Evolutionary conservation across 2,113 vertebrate species (phyloP).

Genomic region (Xyrauchen texanus): DNA sequence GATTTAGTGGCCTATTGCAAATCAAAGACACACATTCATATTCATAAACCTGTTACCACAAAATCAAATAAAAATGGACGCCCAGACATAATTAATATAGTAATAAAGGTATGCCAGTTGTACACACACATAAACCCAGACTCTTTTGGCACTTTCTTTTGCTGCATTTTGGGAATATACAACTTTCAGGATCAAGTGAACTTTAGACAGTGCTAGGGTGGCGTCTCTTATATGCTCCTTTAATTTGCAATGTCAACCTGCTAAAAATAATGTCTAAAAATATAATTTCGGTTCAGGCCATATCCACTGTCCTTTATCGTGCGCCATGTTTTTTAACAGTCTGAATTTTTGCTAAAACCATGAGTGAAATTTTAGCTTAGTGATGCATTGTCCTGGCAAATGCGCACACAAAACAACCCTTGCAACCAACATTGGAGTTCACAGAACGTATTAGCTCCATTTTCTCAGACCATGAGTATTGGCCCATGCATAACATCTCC

Average conservation of each 20-base stretch:
- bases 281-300: constrained; percentile 18
- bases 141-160: background rate
- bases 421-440: background rate
- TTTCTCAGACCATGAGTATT: too few relatives aligned
- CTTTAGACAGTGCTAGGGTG: constrained; percentile 12
- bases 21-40: background rate
- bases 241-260: constrained; percentile 33
- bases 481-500: too few relatives aligned
- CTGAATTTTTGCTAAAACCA: constrained; percentile 5
- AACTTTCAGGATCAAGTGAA: constrained; percentile 4
- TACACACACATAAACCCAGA: background rate
- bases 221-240: constrained; percentile 22
- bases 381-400: background rate
- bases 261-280: constrained; percentile 40
- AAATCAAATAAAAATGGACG: background rate
- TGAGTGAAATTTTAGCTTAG: background rate
- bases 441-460: too few relatives aligned
- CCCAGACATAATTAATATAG: background rate
- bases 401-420: background rate
- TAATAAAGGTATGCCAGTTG: background rate
- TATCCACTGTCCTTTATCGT: background rate
- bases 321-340: constrained; percentile 9
- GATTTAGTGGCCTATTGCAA: background rate
- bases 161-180: constrained; percentile 24
- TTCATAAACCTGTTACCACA: background rate